Evolutionary conservation across 1,140 invertebrate species (phyloP), one percentile per base, ranked within the genome.

Genomic region (Orchesella cincta): DNA sequence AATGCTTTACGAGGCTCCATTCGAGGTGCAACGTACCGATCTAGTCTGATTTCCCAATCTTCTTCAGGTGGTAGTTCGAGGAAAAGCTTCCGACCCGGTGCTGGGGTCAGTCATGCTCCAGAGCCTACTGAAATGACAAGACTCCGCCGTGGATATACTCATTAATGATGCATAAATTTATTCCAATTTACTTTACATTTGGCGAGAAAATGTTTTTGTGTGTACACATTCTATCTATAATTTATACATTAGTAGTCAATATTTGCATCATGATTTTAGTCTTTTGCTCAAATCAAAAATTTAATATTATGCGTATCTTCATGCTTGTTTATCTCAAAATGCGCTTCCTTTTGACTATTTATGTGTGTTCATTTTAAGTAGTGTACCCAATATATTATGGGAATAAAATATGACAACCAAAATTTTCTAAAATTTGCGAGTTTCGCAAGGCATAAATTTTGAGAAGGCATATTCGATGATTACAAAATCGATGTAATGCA

Each of bases 11-110:
- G 88, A 70, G 89, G 89, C 0, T 91, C 90, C 0, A 85, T 89
- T 1, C 86, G 90, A 36, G 91, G 90, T 0, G 91, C 92, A 83
- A 84, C 85, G 0, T 85, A 90, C 18, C 85, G 90, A 54, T 92
- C 90, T 14, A 91, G 89, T 78, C 89, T 92, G 82, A 87, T 92
- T 76, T 73, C 71, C 8, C 3, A 73, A 12, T 14, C 34, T 14
- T 73, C 71, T 18, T 51, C 35, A 36, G 71, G 71, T n/a, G 8
- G 14, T 64, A 28, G 71, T 8, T 28, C 33, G 14, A 26, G 71
- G 46, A 67, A n/a, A 14, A 67, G 62, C 23, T 12, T 67, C 3
- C 62, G n/a, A 1, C 31, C 31, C 12, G 62, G 62, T 31, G 28
- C 8, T 3, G 3, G 1, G 1, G 31, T 67, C 14, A 2, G 5